Evolutionary conservation across 2,797 vertebrate species (phyloP), one percentile per base, ranked within the genome.

Genomic region (Acomys russatus): DNA sequence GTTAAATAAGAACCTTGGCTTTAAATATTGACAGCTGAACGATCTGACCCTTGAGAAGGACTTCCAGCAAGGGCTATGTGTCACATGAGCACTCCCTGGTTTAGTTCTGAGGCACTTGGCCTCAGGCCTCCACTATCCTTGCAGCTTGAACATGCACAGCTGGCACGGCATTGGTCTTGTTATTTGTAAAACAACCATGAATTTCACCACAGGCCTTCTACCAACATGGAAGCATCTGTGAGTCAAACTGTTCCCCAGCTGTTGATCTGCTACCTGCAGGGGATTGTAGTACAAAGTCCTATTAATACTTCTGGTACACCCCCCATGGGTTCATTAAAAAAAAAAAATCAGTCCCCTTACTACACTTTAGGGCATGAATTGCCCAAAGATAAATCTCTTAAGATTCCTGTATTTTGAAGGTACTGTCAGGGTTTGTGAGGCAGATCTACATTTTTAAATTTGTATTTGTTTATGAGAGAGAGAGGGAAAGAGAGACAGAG

Each of bases 241-340:
- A 97, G 93, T 96, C 97, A 96, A 97, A 97, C 98, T 96, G 98
- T 97, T 98, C 94, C 97, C 98, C 98, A 98, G 98, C 97, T 98
- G 98, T 96, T 98, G 95, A 89, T 79, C 94, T 80, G 54, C 91
- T 97, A 93, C 97, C 97, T 96, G 97, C 92, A 11, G 96, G 44
- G 97, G 83, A 88, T 95, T 91, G 92, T 86, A 95, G 93, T 97
- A 90, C 96, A 38, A 56, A 94, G 94, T 95, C 95, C 95, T 82
- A 94, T 98, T 97, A 98, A 97, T 96, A 97, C 97, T 86, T 95
- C 92, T 90, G 96, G 97, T 97, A 96, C 96, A 87, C 5, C 28
- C 94, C 91, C 97, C 3, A 92, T 80, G 98, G 82, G 70, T 91
- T 96, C 9, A 17, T 59, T 88, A 92, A 97, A 89, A 49, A 97